A percentile compares a stretch with the other conserved stretches of the same genome.
Evolutionary conservation across 2,797 vertebrate genomes (phyloP).

Genomic region (Xiphorhynchus erythropygius): DNA sequence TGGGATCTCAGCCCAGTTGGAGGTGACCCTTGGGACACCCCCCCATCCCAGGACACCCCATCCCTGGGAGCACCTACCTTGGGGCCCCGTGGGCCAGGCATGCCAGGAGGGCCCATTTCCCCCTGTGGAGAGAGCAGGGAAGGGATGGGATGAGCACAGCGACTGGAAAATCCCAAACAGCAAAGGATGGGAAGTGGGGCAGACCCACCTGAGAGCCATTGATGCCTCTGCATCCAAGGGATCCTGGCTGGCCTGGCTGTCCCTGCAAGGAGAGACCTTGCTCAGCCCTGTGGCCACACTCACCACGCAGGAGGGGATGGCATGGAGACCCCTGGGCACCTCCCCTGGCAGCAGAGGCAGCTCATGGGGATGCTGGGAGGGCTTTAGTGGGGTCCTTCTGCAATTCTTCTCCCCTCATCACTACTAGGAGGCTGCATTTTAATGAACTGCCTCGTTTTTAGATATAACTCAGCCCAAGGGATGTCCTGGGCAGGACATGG

Average conservation of each 20-base stretch:
- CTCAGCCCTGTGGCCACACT: neutral
- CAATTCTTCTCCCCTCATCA: rapidly evolving
- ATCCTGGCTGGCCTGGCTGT: conserved; percentile 77
- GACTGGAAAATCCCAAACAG: rapidly evolving
- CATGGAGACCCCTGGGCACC: rapidly evolving
- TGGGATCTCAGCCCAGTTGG: neutral
- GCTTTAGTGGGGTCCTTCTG: neutral
- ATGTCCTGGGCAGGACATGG: rapidly evolving
- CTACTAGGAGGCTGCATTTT: neutral
- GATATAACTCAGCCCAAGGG: neutral
- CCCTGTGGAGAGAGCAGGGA: conserved; percentile 74
- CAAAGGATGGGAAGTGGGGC: rapidly evolving
- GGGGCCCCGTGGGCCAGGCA: conserved; percentile 77
- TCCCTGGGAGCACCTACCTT: conserved; percentile 66
- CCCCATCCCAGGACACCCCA: neutral
- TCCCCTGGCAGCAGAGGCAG: neutral
- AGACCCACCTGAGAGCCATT: conserved; percentile 86
- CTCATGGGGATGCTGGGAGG: rapidly evolving
- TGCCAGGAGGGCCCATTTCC: conserved; percentile 81
- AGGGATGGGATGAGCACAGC: rapidly evolving
- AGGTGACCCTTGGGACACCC: rapidly evolving
- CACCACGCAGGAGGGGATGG: rapidly evolving
- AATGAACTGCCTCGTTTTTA: rapidly evolving
- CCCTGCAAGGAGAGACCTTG: conserved; percentile 68
- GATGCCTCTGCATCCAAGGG: conserved; percentile 77